A percentile compares a stretch with the other conserved stretches of the same genome.
Conservation (phyloP, 2,113 vertebrate genomes). For the Micronycteris hirsuta region DNA sequence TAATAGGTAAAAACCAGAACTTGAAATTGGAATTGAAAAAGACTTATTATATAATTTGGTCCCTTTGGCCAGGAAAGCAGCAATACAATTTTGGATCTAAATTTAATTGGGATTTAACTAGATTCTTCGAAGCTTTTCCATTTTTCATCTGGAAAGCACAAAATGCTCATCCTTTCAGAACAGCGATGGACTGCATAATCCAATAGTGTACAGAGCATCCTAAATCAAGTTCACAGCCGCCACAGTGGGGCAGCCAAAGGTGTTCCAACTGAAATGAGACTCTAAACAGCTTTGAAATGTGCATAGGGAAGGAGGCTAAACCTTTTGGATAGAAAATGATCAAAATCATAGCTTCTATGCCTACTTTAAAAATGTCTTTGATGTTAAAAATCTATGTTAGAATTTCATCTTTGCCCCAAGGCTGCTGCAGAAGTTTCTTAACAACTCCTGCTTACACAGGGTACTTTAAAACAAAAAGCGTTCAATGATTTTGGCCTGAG, state of each 20-base stretch:
- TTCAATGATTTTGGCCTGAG: neutral
- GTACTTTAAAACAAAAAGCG: neutral
- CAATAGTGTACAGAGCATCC: neutral
- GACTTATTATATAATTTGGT: constrained; percentile 65
- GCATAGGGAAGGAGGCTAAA: constrained; percentile 55
- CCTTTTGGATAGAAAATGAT: constrained; percentile 54
- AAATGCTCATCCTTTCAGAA: constrained; percentile 16
- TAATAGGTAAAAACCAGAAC: constrained; percentile 50
- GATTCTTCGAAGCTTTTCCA: constrained; percentile 47
- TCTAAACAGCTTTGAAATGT: constrained; percentile 35
- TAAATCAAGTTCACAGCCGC: constrained; percentile 35
- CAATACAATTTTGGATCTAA: constrained; percentile 52
- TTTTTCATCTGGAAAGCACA: constrained; percentile 43
- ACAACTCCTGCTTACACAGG: constrained; percentile 4
- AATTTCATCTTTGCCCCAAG: neutral
- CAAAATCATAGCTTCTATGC: constrained; percentile 25
- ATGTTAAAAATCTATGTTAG: constrained; percentile 27
- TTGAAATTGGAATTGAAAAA: constrained; percentile 59
- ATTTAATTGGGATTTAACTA: constrained; percentile 69
- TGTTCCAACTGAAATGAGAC: constrained; percentile 22
- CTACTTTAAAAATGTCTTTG: neutral
- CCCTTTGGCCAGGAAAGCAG: constrained; percentile 40
- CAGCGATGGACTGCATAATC: neutral
- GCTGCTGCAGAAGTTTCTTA: neutral
- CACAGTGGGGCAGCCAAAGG: constrained; percentile 68